Evolutionary conservation across 2,888 invertebrate genomes (phyloP).

Genomic region (Agrypnus murinus): DNA sequence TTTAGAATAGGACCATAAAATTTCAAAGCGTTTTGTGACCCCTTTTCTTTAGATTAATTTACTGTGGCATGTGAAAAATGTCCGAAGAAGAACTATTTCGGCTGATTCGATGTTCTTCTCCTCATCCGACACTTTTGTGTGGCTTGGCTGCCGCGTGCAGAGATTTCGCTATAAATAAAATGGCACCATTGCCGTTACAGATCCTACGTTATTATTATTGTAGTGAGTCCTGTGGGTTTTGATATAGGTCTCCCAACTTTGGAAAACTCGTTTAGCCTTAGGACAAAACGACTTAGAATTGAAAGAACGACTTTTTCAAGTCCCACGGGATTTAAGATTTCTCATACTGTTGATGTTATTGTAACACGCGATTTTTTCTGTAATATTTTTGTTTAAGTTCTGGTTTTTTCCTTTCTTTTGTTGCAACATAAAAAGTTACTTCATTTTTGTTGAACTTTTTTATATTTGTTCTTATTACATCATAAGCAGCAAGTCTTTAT

Average conservation of each 20-base stretch:
- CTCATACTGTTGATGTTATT: slow-evolving; percentile 17
- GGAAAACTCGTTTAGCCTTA: slow-evolving; percentile 46
- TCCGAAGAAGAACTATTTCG: slow-evolving; percentile 3
- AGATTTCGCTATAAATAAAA: slow-evolving; percentile 45
- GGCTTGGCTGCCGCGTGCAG: slow-evolving; percentile 10
- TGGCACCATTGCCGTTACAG: slow-evolving; percentile 40
- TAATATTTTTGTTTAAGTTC: not conserved
- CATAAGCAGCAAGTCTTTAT: too few species aligned
- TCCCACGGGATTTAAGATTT: slow-evolving; percentile 39
- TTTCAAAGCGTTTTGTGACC: slow-evolving; percentile 11
- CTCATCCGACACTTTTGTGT: slow-evolving; percentile 14
- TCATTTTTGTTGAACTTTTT: too few species aligned
- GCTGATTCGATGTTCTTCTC: not conserved
- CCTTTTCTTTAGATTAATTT: slow-evolving; percentile 27
- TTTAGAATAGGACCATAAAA: slow-evolving; percentile 11
- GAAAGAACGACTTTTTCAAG: slow-evolving; percentile 46
- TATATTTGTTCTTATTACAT: too few species aligned
- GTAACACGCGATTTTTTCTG: slow-evolving; percentile 26
- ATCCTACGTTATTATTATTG: slow-evolving; percentile 44
- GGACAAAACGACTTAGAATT: slow-evolving; percentile 48
- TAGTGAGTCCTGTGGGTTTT: slow-evolving; percentile 46
- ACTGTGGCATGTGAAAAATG: slow-evolving; percentile 27
- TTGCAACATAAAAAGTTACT: not conserved
- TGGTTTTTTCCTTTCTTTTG: slow-evolving; percentile 19
- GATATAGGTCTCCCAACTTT: slow-evolving; percentile 45